A percentile compares a stretch with the other conserved stretches of the same genome.
Evolutionary conservation across 1,140 invertebrate genomes (phyloP).

Genomic region (Cotesia typhae): DNA sequence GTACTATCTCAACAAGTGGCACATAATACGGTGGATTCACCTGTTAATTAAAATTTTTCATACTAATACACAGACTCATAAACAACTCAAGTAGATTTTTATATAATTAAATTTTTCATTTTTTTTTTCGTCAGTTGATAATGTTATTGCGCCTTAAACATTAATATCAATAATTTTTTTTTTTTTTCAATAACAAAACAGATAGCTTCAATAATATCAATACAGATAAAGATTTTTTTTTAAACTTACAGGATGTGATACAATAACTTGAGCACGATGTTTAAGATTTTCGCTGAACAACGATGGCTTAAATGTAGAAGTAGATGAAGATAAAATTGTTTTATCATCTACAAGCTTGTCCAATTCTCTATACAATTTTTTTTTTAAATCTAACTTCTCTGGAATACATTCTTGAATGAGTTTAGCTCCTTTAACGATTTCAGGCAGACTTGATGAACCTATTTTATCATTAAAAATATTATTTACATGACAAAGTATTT

Average conservation of each 20-base stretch:
- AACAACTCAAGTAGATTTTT: not conserved
- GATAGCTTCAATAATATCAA: too few species aligned
- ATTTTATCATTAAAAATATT: conserved; percentile 24
- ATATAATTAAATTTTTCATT: not conserved
- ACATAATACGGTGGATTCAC: conserved; percentile 97
- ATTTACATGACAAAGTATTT: too few species aligned
- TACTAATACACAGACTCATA: not conserved
- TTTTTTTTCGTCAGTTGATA: not conserved
- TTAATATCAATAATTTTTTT: too few species aligned
- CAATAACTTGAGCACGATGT: conserved; percentile 78
- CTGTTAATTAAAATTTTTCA: conserved; percentile 53
- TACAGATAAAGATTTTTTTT: not conserved
- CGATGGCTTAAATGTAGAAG: conserved; percentile 89
- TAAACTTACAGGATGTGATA: conserved; percentile 85
- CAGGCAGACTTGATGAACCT: conserved; percentile 74
- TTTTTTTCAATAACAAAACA: too few species aligned
- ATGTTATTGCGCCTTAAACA: too few species aligned
- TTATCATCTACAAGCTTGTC: conserved; percentile 78
- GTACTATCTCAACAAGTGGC: conserved; percentile 92
- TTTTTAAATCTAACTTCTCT: conserved; percentile 86
- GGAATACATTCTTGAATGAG: conserved; percentile 93
- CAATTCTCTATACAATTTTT: conserved; percentile 79
- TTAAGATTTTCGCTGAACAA: conserved; percentile 82
- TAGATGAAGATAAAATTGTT: conserved; percentile 88
- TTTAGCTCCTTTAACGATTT: conserved; percentile 75